phyloP scores from a whole-genome alignment of 2,113 vertebrate species.

The Caranx melampygus region DNA sequence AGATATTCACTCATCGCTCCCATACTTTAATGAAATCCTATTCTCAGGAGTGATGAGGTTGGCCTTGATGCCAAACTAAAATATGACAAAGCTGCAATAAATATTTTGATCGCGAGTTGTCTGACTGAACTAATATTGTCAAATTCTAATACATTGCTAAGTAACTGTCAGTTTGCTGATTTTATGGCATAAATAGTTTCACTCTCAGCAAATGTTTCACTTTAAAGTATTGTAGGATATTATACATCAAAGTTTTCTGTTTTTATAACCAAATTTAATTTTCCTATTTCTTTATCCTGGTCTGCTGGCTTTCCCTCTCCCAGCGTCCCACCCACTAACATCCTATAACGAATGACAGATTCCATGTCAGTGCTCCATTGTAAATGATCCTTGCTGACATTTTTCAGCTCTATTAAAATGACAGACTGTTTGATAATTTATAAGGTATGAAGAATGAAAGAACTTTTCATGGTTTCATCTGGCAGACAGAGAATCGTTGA shows the following conservation, averaged over 20 bases:
- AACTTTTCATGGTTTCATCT: neutral
- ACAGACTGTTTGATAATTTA: neutral
- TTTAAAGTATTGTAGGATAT: neutral
- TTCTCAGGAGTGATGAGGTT: no score
- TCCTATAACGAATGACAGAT: neutral
- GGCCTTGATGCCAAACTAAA: no score
- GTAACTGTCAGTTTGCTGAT: no score
- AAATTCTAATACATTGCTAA: no score
- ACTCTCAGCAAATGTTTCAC: neutral
- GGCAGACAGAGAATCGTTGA: neutral
- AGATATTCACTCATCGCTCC: no score
- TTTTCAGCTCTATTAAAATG: slow-evolving; percentile 1
- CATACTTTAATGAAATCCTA: no score
- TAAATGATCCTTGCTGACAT: neutral
- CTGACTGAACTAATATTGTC: no score
- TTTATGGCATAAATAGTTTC: neutral
- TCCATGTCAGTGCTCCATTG: no score
- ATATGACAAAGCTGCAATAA: no score
- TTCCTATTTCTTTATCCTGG: neutral
- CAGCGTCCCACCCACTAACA: neutral
- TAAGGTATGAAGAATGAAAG: neutral
- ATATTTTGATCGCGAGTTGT: no score
- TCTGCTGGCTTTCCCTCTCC: neutral
- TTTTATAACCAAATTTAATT: neutral
- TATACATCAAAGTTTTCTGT: neutral